These are phyloP conservation scores for Barnardius zonarius DNA, from an alignment of 2,113 vertebrate species.

Conservation along the genomic window DNA sequence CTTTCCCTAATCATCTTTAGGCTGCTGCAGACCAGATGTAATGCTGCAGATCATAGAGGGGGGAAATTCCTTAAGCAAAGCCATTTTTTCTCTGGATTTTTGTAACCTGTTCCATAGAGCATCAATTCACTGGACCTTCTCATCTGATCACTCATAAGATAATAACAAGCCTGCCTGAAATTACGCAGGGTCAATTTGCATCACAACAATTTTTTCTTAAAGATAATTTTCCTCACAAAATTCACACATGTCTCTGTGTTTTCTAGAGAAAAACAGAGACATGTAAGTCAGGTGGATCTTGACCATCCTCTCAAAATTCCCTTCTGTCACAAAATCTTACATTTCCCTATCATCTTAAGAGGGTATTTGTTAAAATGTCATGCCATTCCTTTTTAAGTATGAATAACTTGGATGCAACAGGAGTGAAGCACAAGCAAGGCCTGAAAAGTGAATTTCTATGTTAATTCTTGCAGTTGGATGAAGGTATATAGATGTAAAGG, in stretches of 20 bases:
- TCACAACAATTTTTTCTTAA: neutral
- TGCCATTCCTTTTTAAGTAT: neutral
- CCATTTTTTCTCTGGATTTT: neutral
- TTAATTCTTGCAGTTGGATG: neutral
- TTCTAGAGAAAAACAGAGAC: neutral
- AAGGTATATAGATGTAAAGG: neutral
- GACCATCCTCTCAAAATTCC: neutral
- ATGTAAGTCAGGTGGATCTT: neutral
- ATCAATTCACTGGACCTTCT: neutral
- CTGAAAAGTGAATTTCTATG: neutral
- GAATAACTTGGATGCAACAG: neutral
- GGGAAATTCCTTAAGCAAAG: neutral
- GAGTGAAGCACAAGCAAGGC: neutral
- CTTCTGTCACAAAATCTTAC: accelerated
- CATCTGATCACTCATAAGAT: neutral
- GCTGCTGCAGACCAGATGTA: neutral
- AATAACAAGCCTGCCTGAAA: neutral
- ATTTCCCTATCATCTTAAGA: neutral
- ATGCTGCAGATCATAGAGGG: neutral
- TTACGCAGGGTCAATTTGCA: neutral
- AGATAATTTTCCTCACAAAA: neutral
- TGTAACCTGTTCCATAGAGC: neutral
- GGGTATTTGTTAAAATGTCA: neutral
- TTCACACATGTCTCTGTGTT: neutral
- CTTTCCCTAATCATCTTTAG: neutral